Conservation (phyloP, 2,797 vertebrate species). For the Alauda arvensis region DNA sequence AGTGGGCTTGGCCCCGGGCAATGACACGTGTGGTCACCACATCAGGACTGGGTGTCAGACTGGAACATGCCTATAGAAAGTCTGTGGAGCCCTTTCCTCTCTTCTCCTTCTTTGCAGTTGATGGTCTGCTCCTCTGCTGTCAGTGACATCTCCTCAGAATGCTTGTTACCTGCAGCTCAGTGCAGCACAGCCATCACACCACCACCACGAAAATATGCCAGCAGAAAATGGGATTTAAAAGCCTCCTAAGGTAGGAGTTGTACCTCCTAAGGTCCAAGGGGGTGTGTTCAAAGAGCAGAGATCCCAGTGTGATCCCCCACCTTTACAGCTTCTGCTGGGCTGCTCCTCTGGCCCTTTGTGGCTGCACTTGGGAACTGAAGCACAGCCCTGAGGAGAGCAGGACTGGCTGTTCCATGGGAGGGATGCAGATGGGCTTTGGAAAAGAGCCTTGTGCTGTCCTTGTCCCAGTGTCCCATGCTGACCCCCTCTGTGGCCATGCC, state of each 20-base stretch:
- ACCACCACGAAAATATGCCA: neutral
- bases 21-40: neutral
- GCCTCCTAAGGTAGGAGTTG: neutral
- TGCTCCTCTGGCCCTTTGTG: neutral
- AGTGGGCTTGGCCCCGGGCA: rapidly evolving
- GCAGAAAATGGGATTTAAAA: neutral
- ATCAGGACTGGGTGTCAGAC: neutral
- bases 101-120: neutral
- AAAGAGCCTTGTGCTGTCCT: neutral
- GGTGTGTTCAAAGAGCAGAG: neutral
- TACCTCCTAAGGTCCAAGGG: neutral
- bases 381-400: neutral
- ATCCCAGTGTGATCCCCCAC: neutral
- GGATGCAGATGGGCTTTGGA: neutral
- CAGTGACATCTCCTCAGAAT: neutral
- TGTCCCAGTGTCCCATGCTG: neutral
- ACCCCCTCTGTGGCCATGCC: neutral
- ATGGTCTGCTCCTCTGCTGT: neutral
- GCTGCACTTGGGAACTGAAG: neutral
- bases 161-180: neutral
- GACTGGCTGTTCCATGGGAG: neutral
- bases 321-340: neutral
- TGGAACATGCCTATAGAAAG: neutral
- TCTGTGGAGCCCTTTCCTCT: neutral
- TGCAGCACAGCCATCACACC: neutral